A percentile compares a stretch with the other conserved stretches of the same genome.
phyloP scores from a whole-genome alignment of 2,113 vertebrate species.

The Limnothrissa miodon region DNA sequence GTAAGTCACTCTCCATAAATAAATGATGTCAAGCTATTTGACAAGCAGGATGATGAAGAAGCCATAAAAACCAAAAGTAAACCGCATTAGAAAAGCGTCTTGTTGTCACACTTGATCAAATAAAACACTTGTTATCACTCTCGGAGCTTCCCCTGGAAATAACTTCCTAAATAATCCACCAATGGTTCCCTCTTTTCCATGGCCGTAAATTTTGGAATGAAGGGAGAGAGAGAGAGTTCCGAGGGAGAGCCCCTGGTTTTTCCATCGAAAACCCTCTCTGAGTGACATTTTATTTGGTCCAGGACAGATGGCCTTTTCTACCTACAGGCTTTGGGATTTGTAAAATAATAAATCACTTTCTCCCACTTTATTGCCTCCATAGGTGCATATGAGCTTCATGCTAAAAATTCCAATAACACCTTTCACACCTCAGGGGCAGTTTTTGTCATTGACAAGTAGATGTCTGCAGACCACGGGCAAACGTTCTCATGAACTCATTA shows the following conservation, averaged over 20 bases:
- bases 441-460: not conserved
- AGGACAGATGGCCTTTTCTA: not conserved
- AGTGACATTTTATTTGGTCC: not conserved
- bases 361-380: not conserved
- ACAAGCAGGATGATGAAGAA: conserved; percentile 31
- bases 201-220: not conserved
- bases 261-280: not conserved
- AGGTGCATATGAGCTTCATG: not conserved
- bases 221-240: not conserved
- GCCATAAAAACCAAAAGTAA: conserved; percentile 39
- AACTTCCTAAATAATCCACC: not conserved
- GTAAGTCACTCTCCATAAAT: conserved; percentile 28
- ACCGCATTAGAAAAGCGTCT: not conserved
- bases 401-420: conserved; percentile 8
- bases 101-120: not conserved
- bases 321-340: not conserved
- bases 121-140: conserved; percentile 16
- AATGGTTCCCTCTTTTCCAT: not conserved
- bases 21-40: conserved; percentile 30
- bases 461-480: not conserved
- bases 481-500: not conserved
- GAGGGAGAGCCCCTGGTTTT: not conserved
- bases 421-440: not conserved
- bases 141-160: not conserved
- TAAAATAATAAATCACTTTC: not conserved